These are phyloP conservation scores for Scaptomyza graminum DNA, from an alignment of 1,140 invertebrate species.

Conservation along the genomic window DNA sequence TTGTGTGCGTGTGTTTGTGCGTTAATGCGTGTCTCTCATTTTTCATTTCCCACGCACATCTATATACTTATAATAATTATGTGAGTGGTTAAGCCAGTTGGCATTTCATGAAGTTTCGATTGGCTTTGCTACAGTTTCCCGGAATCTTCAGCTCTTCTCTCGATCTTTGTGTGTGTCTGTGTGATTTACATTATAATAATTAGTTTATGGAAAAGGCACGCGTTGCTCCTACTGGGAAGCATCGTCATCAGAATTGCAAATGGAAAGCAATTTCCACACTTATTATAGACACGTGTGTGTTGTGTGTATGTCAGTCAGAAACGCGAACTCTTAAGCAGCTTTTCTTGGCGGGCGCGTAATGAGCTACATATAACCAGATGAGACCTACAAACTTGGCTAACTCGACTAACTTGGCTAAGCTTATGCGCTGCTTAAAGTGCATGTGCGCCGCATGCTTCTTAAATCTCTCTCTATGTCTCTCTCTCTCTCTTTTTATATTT, in stretches of 20 bases:
- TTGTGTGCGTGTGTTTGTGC: background rate
- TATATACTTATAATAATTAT: constrained; percentile 37
- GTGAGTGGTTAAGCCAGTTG: constrained; percentile 34
- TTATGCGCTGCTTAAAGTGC: constrained; percentile 20
- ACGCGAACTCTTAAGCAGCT: constrained; percentile 3
- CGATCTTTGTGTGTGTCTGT: background rate
- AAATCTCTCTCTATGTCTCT: constrained; percentile 28
- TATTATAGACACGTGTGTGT: constrained; percentile 58
- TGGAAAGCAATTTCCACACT: constrained; percentile 67
- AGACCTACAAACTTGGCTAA: constrained; percentile 29
- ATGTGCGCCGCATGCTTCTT: constrained; percentile 18
- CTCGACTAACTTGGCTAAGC: constrained; percentile 28
- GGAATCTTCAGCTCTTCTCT: constrained; percentile 4
- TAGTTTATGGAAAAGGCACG: constrained; percentile 59
- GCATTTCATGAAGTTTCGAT: constrained; percentile 23
- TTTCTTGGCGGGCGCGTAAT: constrained; percentile 32
- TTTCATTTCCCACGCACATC: constrained; percentile 6
- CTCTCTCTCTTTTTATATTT: no score
- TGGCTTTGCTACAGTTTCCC: constrained; percentile 11
- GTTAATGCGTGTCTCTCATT: constrained; percentile 11
- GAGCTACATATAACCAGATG: constrained; percentile 25
- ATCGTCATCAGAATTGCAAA: constrained; percentile 65
- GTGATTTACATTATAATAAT: constrained; percentile 70
- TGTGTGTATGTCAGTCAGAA: background rate
- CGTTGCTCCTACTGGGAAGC: constrained; percentile 21